Evolutionary conservation across 2,113 vertebrate genomes (phyloP), one percentile per base, ranked within the genome.

Genomic region (Ramphastos sulfuratus): DNA sequence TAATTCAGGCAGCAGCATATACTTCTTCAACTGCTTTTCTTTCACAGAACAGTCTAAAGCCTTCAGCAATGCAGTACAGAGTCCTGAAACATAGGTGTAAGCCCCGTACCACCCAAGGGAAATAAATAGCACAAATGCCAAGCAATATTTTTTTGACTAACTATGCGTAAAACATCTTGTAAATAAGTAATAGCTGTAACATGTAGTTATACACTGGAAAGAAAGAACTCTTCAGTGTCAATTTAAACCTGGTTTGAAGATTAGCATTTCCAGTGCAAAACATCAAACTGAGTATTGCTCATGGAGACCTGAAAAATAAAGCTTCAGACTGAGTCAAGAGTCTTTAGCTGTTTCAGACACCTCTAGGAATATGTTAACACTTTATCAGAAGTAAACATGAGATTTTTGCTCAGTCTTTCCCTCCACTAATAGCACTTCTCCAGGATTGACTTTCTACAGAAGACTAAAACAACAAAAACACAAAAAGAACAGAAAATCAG

Each of bases 91-190:
- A 54, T 71, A 78, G 83, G 83, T 85, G 52, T 70, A 80, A 31
- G 30, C 61, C 59, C 82, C 44, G 67, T 25, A 69, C 13, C 78
- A 89, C 52, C 39, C 33, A 58, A 82, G n/a, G 39, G 31, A 89
- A 87, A 81, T 89, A 95, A 93, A 91, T 4, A 94, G 59, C 39
- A 89, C 77, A 94, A 96, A 85, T 8, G 2, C 42, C 42, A 90
- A 83, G 61, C 35, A 58, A 63, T 67, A 93, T 59, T 94, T 94
- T 92, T 92, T 60, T 70, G 39, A 76, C 94, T 87, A 85, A 80
- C 59, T 35, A 35, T 7, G 31, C 71, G 88, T 89, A 87, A 91
- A 96, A 66, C 67, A 92, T 19, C 61, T 80, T 81, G 25, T 27
- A 87, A 87, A 66, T 82, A 85, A 83, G 31, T 78, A 24, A 64